Conservation (phyloP, 92 coral and sea anemone genomes). For the Meandrina meandrites region DNA sequence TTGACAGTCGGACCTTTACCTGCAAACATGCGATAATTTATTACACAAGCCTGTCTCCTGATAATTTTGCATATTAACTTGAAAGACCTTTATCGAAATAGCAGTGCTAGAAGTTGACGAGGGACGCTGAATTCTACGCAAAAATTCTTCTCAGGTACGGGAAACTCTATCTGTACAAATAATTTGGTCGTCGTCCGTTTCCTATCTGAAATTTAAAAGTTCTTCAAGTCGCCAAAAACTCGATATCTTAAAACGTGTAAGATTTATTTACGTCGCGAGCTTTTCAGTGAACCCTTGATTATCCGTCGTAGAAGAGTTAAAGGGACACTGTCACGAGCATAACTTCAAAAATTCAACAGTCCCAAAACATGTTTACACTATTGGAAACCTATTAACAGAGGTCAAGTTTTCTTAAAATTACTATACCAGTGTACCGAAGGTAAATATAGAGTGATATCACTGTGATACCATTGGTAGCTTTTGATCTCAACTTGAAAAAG, state of each 20-base stretch:
- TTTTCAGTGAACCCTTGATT: neutral
- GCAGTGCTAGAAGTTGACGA: neutral
- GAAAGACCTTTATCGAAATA: neutral
- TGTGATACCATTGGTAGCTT: too few relatives aligned
- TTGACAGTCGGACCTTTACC: neutral
- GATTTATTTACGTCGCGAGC: neutral
- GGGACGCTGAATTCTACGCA: neutral
- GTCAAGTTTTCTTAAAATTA: too few relatives aligned
- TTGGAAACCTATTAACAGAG: too few relatives aligned
- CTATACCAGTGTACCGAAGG: too few relatives aligned
- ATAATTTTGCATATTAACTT: neutral
- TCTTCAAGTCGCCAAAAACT: neutral
- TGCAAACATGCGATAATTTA: neutral
- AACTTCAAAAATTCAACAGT: too few relatives aligned
- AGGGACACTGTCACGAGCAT: too few relatives aligned
- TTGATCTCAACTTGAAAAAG: too few relatives aligned
- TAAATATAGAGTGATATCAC: too few relatives aligned
- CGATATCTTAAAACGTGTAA: neutral
- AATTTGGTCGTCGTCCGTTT: neutral
- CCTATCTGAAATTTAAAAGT: neutral
- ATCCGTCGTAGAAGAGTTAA: neutral
- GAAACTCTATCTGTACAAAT: too few relatives aligned
- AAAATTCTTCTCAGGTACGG: conserved; percentile 1
- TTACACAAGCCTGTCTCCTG: neutral
- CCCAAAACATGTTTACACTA: too few relatives aligned